Evolutionary conservation across 2,888 invertebrate species (phyloP), one percentile per base, ranked within the genome.

Genomic region (Plagodis pulveraria): DNA sequence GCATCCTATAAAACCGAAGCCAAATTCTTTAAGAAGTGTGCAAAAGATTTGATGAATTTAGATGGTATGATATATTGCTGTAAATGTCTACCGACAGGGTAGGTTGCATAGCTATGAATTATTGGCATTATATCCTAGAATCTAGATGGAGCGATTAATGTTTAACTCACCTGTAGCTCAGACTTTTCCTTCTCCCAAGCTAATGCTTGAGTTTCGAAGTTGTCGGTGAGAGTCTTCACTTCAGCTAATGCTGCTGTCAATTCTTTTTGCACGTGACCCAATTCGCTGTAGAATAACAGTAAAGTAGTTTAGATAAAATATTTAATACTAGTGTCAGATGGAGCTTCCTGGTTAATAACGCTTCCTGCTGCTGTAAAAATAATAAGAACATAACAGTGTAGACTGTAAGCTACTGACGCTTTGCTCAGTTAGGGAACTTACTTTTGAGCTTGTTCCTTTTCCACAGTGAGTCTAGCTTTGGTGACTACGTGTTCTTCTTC

Each of bases 401-500:
- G n/a, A 22, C 22, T 22, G 22, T 22, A 22, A 22, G 22, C 22
- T 22, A 22, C 22, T 22, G 22, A 22, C 22, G 22, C 22, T 22
- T 22, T 22, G 22, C 22, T 4, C 1, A 22, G 4, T 22, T 22
- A 22, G 22, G 22, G 22, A 4, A 22, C 12, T 73, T 80, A 96
- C 96, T 94, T 94, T 83, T 96, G 95, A 10, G 97, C 91, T 71
- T 95, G 94, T 86, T 97, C 96, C 77, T 97, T 98, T 80, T 98
- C 97, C 56, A 95, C 96, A 5, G 96, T 96, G 5, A 97, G 88
- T 79, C 96, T 95, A 6, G 97, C 96, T 86, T 97, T 97, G 63
- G 96, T 96, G 0, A 96, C 94, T 0, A 97, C 96, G 70, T 97
- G 96, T 76, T 97, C 97, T 80, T 97, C 97, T 79, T 96, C 96